Evolutionary conservation across 2,888 invertebrate genomes (phyloP), one percentile per base, ranked within the genome.

Genomic region (Netelia inedita): DNA sequence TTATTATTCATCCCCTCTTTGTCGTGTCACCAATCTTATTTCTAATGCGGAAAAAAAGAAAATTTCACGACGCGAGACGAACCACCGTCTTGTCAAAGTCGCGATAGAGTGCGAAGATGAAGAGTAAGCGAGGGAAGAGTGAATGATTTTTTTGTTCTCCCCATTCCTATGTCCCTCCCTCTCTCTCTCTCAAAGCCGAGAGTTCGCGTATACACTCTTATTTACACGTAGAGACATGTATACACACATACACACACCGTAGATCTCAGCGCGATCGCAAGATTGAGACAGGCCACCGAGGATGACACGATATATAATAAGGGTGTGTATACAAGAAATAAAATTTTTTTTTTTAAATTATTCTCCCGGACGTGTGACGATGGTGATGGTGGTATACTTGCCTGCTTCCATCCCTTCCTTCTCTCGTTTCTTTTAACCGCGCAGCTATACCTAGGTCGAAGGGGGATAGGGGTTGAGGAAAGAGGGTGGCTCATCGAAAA

Each of bases 1-100:
- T 74, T 10, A 61, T 75, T 23, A 41, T 66, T 65, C 75, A 6
- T 21, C 55, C 21, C 73, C 59, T 6, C n/a, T 46, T 19, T 73
- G 21, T 61, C 57, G 10, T n/a, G 43, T 9, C 11, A 14, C 9
- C 75, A 41, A 63, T 65, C 55, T 66, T 41, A 14, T 19, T 57
- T 57, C n/a, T 16, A 57, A 21, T 57, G 6, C 21, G 9, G 2
- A 14, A 57, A 57, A 57, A 46, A 50, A 59, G 11, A 43, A 59
- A 43, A 73, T 46, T 46, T 46, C 11, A 46, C 14, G 0, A 0
- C 63, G 46, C 46, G 74, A 41, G 28, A 28, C 5, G 28, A 28
- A 28, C 28, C 28, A 28, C 28, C 28, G 28, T 28, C 28, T 1
- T 23, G 23, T 41, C 57, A 1, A 16, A 53, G n/a, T 50, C 50